Evolutionary conservation across 2,113 vertebrate genomes (phyloP).

Genomic region (Hippocampus guttulatus): DNA sequence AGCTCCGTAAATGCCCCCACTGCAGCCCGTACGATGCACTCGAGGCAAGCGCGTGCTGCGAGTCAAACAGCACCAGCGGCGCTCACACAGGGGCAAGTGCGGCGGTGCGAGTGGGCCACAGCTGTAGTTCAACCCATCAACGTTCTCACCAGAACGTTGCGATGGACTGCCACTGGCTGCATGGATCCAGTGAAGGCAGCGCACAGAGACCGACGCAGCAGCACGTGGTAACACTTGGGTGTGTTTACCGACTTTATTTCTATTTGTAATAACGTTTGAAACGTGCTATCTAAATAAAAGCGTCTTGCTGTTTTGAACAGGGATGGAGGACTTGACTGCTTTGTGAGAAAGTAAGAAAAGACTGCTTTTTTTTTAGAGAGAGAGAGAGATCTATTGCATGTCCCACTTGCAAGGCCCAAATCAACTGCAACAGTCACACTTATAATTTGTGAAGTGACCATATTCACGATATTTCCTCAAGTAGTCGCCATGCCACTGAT

Average conservation of each 20-base stretch:
- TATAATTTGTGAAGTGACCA: too few relatives aligned
- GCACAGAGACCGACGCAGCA: conserved; percentile 75
- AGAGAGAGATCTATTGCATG: background rate
- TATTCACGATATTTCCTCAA: too few relatives aligned
- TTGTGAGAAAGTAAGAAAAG: conserved; percentile 83
- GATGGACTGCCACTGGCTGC: conserved; percentile 74
- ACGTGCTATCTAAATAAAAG: conserved; percentile 7
- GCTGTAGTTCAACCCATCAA: conserved; percentile 63
- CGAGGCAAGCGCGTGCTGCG: conserved; percentile 42
- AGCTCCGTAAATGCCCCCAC: conserved; percentile 49
- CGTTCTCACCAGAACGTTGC: conserved; percentile 57
- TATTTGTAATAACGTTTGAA: background rate
- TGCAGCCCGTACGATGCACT: conserved; percentile 48
- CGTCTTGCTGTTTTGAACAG: conserved; percentile 58
- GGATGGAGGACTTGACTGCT: conserved; percentile 78
- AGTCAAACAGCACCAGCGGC: conserved; percentile 26
- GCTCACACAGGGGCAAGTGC: conserved; percentile 41
- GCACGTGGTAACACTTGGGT: conserved; percentile 87
- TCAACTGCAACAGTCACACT: background rate
- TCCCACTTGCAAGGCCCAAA: background rate
- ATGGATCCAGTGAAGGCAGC: conserved; percentile 73
- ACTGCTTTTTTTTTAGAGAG: too few relatives aligned
- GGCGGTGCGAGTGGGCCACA: conserved; percentile 47
- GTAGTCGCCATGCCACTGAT: too few relatives aligned
- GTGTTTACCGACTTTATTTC: conserved; percentile 16